These are phyloP conservation scores for Melanotus villosus DNA, from an alignment of 2,888 invertebrate genomes.

Conservation along the genomic window DNA sequence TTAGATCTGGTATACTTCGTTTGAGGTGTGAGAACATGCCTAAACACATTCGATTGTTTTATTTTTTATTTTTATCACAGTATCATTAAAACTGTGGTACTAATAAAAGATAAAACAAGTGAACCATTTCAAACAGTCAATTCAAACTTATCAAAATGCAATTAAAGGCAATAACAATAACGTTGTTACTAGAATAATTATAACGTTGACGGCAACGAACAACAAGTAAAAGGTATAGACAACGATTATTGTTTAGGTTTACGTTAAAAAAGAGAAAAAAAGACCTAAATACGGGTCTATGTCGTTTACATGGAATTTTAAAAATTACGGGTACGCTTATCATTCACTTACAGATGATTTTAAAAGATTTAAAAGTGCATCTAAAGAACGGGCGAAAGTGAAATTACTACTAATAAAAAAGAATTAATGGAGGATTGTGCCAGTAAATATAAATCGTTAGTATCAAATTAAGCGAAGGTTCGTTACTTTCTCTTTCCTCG, in stretches of 20 bases:
- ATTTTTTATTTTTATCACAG: slow-evolving; percentile 55
- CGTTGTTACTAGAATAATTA: slow-evolving; percentile 22
- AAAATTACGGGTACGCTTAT: not conserved
- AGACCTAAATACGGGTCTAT: no score
- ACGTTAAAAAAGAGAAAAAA: no score
- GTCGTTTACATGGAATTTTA: not conserved
- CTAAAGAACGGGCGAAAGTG: no score
- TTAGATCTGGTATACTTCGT: slow-evolving; percentile 90
- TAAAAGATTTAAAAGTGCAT: not conserved
- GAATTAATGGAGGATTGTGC: no score
- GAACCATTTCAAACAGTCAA: slow-evolving; percentile 38
- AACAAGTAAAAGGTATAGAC: not conserved
- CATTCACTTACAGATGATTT: no score
- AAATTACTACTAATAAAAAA: no score
- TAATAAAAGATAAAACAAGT: slow-evolving; percentile 45
- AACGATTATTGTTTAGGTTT: no score
- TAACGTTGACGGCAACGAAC: not conserved
- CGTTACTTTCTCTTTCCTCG: no score
- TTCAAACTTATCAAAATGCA: slow-evolving; percentile 40
- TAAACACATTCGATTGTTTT: slow-evolving; percentile 71
- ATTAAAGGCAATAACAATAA: slow-evolving; percentile 34
- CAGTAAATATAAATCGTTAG: no score
- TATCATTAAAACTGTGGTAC: slow-evolving; percentile 35
- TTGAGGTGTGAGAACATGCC: slow-evolving; percentile 91
- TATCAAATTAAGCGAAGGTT: no score